Evolutionary conservation across 2,888 invertebrate species (phyloP).

Genomic region (Mimachlamys varia): DNA sequence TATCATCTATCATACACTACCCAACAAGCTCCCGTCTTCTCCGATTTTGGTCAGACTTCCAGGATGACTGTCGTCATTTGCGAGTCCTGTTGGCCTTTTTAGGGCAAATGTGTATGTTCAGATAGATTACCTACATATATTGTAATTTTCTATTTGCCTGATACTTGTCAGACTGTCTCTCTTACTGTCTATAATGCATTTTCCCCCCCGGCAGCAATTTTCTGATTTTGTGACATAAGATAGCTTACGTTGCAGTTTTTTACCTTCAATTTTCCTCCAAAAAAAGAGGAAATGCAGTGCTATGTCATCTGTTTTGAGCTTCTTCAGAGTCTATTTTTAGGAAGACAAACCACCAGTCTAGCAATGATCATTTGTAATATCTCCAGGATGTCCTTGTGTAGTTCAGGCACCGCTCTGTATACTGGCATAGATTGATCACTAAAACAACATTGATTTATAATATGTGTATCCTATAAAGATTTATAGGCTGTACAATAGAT

Average conservation of each 20-base stretch:
- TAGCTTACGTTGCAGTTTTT: background rate
- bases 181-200: background rate
- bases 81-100: background rate
- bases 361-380: background rate
- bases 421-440: background rate
- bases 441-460: background rate
- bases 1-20: constrained; percentile 7
- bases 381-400: background rate
- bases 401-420: background rate
- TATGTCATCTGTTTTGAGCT: background rate
- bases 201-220: background rate
- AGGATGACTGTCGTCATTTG: constrained; percentile 12
- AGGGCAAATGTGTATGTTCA: background rate
- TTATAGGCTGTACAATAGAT: background rate
- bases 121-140: background rate
- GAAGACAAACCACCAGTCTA: background rate
- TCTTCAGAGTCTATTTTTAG: background rate
- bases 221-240: background rate
- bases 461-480: background rate
- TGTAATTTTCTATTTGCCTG: constrained; percentile 10
- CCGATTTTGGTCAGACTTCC: constrained; percentile 21
- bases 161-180: background rate
- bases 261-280: background rate
- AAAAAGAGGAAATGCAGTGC: background rate
- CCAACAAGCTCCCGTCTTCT: background rate